These are phyloP conservation scores for Epizoanthus rinbou DNA, from an alignment of 92 coral and sea anemone genomes.

Conservation along the genomic window DNA sequence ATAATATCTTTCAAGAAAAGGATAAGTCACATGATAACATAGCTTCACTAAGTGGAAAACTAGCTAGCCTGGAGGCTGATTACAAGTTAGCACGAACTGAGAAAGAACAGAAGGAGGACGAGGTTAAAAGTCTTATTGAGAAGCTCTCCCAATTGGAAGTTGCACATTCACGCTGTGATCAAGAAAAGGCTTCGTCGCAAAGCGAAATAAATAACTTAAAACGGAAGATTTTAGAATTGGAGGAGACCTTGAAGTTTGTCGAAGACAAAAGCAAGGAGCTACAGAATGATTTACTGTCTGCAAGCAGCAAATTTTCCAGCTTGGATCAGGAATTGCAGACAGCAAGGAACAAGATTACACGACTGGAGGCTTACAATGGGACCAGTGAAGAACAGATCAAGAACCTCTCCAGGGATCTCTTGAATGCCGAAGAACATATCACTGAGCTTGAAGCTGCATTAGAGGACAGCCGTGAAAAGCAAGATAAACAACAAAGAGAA, in stretches of 20 bases:
- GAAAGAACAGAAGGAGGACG: conserved; percentile 64
- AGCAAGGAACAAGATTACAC: conserved; percentile 68
- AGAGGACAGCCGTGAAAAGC: conserved; percentile 55
- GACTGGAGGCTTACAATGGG: conserved; percentile 72
- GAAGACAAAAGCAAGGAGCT: conserved; percentile 69
- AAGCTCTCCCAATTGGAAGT: conserved; percentile 65
- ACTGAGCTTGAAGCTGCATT: conserved; percentile 68
- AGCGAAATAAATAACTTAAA: conserved; percentile 50
- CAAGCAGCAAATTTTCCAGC: conserved; percentile 63
- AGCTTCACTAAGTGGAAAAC: conserved; percentile 49
- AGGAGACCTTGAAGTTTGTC: conserved; percentile 54
- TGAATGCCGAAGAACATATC: conserved; percentile 60
- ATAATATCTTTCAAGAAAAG: conserved; percentile 57
- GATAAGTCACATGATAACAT: conserved; percentile 57
- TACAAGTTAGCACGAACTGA: conserved; percentile 53
- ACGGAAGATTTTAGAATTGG: conserved; percentile 59
- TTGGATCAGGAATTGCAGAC: conserved; percentile 83
- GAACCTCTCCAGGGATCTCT: conserved; percentile 61
- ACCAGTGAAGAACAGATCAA: conserved; percentile 68
- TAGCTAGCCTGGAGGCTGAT: conserved; percentile 63
- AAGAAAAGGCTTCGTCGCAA: conserved; percentile 46
- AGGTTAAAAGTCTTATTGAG: conserved; percentile 50
- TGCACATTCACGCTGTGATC: conserved; percentile 62
- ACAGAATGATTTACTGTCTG: conserved; percentile 68
- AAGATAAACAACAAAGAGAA: conserved; percentile 68